These are phyloP conservation scores for Hirtodrosophila duncani DNA, from an alignment of 2,888 invertebrate genomes.

Conservation along the genomic window DNA sequence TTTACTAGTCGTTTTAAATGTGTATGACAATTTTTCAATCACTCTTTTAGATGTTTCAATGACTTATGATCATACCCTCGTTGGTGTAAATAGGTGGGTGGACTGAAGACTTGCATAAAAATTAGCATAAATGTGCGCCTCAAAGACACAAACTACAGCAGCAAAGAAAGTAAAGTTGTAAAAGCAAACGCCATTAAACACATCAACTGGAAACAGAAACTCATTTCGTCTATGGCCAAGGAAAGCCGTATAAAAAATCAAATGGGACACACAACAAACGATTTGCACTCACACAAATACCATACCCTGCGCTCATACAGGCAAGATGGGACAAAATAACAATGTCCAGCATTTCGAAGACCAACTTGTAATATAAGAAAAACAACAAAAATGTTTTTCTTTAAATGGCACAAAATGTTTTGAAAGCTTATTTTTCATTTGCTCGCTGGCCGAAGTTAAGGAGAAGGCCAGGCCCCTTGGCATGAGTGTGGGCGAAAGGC, in stretches of 20 bases:
- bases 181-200: conserved; percentile 73
- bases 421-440: conserved; percentile 71
- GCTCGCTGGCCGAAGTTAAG: conserved; percentile 44
- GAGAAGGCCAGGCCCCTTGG: conserved; percentile 24
- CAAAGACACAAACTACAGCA: conserved; percentile 19
- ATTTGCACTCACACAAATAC: conserved; percentile 41
- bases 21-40: too few species aligned
- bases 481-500: not conserved
- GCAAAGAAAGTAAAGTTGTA: conserved; percentile 58
- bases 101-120: conserved; percentile 53
- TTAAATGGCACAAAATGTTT: conserved; percentile 73
- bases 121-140: conserved; percentile 59
- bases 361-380: conserved; percentile 67
- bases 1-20: too few species aligned
- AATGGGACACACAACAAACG: conserved; percentile 63
- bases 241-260: conserved; percentile 56
- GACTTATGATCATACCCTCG: too few species aligned
- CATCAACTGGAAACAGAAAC: conserved; percentile 71
- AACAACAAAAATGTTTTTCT: conserved; percentile 68
- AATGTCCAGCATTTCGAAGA: conserved; percentile 57
- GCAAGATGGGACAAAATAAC: conserved; percentile 28
- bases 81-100: too few species aligned
- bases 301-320: conserved; percentile 7
- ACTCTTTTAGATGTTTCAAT: too few species aligned
- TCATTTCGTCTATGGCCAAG: conserved; percentile 57